These are phyloP conservation scores for Apamea epomidion DNA, from an alignment of 2,888 invertebrate species.

Conservation along the genomic window DNA sequence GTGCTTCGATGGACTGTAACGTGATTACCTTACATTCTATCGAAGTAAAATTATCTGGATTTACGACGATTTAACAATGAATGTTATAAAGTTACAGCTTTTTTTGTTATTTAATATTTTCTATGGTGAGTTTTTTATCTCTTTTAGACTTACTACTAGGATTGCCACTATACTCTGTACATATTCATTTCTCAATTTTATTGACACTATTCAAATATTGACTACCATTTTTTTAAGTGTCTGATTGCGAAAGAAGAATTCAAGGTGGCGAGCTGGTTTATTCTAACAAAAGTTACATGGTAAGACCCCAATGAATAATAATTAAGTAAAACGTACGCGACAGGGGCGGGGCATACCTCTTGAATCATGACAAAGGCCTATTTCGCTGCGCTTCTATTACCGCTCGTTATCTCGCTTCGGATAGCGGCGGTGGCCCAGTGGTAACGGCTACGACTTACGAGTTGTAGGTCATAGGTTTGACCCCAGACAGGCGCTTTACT, in stretches of 20 bases:
- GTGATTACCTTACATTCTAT: neutral
- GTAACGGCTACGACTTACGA: no score
- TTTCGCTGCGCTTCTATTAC: no score
- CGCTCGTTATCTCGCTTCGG: no score
- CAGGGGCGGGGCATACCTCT: no score
- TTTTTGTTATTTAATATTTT: conserved; percentile 41
- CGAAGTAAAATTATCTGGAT: neutral
- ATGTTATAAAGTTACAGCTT: conserved; percentile 5
- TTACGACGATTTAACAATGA: conserved; percentile 21
- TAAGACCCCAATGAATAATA: neutral
- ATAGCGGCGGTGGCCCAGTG: no score
- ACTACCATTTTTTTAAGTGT: conserved; percentile 2
- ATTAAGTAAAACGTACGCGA: neutral
- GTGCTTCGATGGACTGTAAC: neutral
- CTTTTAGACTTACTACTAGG: no score
- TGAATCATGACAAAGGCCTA: no score
- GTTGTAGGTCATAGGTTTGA: no score
- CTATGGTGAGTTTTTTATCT: conserved; percentile 34
- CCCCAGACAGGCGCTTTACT: no score
- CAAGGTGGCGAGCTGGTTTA: conserved; percentile 35
- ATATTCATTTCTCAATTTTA: neutral
- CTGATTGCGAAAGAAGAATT: conserved; percentile 49
- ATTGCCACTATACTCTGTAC: no score
- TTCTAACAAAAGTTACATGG: conserved; percentile 43
- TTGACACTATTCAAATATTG: no score